These are phyloP conservation scores for Epicampocera succincta DNA, from an alignment of 2,888 invertebrate genomes.

Conservation along the genomic window DNA sequence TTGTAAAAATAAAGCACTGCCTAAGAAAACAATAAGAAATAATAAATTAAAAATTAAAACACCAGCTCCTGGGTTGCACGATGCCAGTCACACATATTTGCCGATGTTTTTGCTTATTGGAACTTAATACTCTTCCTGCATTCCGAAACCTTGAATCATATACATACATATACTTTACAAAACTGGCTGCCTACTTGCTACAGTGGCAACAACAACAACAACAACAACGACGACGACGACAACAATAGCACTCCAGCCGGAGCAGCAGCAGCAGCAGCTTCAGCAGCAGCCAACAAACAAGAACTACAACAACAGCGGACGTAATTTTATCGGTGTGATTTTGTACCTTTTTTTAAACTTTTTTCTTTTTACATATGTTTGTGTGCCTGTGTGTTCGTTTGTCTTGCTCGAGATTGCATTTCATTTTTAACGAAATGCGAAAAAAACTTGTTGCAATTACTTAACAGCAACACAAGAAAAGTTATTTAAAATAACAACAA, in stretches of 20 bases:
- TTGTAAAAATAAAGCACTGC: constrained; percentile 44
- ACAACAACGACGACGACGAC: constrained; percentile 15
- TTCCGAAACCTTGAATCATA: constrained; percentile 82
- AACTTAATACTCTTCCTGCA: constrained; percentile 82
- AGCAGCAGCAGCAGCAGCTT: constrained; percentile 27
- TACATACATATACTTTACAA: constrained; percentile 78
- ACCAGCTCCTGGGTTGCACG: constrained; percentile 30
- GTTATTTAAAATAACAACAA: constrained; percentile 42
- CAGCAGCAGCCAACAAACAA: constrained; percentile 30
- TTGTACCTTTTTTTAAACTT: constrained; percentile 40
- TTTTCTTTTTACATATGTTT: not conserved
- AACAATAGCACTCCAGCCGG: not conserved
- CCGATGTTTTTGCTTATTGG: constrained; percentile 66
- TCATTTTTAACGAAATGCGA: constrained; percentile 48
- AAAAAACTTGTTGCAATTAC: constrained; percentile 62
- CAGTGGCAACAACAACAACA: constrained; percentile 20
- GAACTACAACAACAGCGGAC: constrained; percentile 50
- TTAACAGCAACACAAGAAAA: constrained; percentile 46
- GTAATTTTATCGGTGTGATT: constrained; percentile 66
- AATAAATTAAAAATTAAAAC: constrained; percentile 35
- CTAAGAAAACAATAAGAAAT: constrained; percentile 39
- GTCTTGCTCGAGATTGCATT: constrained; percentile 56
- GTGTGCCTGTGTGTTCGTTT: not conserved
- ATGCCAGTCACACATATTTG: constrained; percentile 11
- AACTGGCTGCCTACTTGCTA: constrained; percentile 38